Evolutionary conservation across 2,888 invertebrate species (phyloP), one percentile per base, ranked within the genome.

Genomic region (Lepas anatifera): DNA sequence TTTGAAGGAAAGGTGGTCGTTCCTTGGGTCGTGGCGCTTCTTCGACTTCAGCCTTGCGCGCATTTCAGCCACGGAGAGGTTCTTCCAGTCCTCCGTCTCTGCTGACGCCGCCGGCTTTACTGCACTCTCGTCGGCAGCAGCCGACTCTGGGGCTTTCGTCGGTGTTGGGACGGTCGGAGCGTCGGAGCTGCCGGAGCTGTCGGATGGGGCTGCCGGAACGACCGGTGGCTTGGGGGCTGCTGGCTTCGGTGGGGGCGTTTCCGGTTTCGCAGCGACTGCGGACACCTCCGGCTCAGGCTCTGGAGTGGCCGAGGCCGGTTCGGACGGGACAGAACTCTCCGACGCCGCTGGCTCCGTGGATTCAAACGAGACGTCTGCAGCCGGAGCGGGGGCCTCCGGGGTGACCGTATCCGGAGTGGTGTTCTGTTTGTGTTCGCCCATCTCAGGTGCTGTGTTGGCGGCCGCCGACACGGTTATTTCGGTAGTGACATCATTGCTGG

Each of bases 11-110:
- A 95, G 88, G 67, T 87, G 86, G 78, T 92, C 91, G 80, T 90
- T 92, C 81, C 93, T 93, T 50, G 94, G 92, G 81, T 94, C 93
- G 79, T 89, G 87, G 80, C 91, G 92, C 81, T 93, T 94, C 80
- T 88, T 90, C 71, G 89, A 87, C 68, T 91, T 89, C 75, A 94
- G 83, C 76, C 90, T 88, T 69, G 91, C 92, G 70, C 94, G 85
- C 84, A 94, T 86, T 81, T 95, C 92, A 66, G 92, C 92, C 22
- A 90, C 95, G 71, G 93, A 91, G 89, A 93, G 90, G 77, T 88
- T 89, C 75, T 94, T 83, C 81, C 94, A 91, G 18, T 70, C 52
- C 32, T 35, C 52, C 10, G 29, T 11, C 52, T 32, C n/a, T 18
- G 27, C 11, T 4, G 52, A 11, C 29, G 52, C 32, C 16, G 52